Evolutionary conservation across 2,888 invertebrate genomes (phyloP), one percentile per base, ranked within the genome.

Genomic region (Oconnorella tubifera): DNA sequence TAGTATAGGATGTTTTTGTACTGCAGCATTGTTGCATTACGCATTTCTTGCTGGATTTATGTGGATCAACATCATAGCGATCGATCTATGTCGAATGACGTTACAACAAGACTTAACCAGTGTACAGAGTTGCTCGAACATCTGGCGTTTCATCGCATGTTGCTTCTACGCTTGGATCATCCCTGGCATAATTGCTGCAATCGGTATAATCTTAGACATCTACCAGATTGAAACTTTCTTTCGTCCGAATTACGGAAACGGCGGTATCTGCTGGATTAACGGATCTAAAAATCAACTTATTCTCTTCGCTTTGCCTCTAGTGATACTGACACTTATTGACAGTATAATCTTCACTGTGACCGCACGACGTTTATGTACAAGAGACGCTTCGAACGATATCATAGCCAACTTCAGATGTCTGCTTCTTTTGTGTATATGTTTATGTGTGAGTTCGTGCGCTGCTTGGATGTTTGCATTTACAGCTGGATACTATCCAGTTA

Each of bases 21-120:
- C 83, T 14, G 85, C 82, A 10, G 76, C 83, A 1, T 64, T 81
- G 28, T 82, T 84, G 61, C 85, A 85, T 70, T 86, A 83, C 76
- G 78, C 81, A 69, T 85, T 84, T 74, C 76, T 86, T 64, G 80
- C 84, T 1, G 82, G 85, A 1, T 86, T 86, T 73, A 81, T 81
- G 65, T 86, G 86, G 86, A 84, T 85, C 83, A 81, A 84, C 59
- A 81, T 84, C 2, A 82, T 86, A 77, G 83, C 85, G 0, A 83
- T 84, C 74, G 87, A 88, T 51, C 53, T 51, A 23, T 51, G 53
- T 51, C 10, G 53, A 10, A 40, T 40, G 6, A 19, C 40, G 40
- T 40, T 40, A 6, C n/a, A n/a, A n/a, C n/a, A n/a, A n/a, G n/a
- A n/a, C n/a, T n/a, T n/a, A n/a, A n/a, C n/a, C n/a, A 19, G 40